Base-by-base conservation (phyloP, 2,888 invertebrate species). In the Acrobasis repandana region DNA sequence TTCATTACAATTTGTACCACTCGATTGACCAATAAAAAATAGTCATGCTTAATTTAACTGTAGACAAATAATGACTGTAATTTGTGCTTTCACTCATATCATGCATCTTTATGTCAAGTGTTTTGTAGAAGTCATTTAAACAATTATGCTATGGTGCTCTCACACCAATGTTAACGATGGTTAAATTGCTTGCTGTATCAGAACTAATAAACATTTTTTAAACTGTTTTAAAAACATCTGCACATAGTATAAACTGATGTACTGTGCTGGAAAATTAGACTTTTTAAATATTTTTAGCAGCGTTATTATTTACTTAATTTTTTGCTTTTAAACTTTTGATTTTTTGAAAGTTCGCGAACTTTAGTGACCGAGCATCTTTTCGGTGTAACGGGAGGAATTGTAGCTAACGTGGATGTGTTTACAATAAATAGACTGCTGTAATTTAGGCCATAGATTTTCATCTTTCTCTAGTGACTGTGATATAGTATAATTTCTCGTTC, bases 391-490 rank as follows among this genome's bases (percentile, higher is more conserved):
- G 74, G 66, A 65, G 73, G 77, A 67, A 75, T 73, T 75, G 78
- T 87, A 86, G 84, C 76, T 80, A 63, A 74, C 77, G 83, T 86
- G 81, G 71, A 82, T 68, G 82, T 85, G 83, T 86, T 85, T 82
- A 78, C 73, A n/a, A n/a, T n/a, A 75, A 76, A 87, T 90, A 88
- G 87, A 90, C 88, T 90, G 88, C 84, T 78, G 67, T 83, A 85
- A 82, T 66, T 75, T 86, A 86, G 83, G 72, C 71, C 11, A 60
- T 83, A 79, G 75, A 80, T 84, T 28, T 86, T 85, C 80, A 87
- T 85, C 83, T 88, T 82, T 90, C 79, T 89, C 86, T 91, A 92
- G 91, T 83, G 83, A 89, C 91, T 92, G 91, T 92, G 91, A 92
- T 92, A 92, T 90, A 90, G 88, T 86, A 87, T 90, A 88, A 90